These are phyloP conservation scores for Dunckerocampus dactyliophorus DNA, from an alignment of 2,113 vertebrate genomes.

Conservation along the genomic window DNA sequence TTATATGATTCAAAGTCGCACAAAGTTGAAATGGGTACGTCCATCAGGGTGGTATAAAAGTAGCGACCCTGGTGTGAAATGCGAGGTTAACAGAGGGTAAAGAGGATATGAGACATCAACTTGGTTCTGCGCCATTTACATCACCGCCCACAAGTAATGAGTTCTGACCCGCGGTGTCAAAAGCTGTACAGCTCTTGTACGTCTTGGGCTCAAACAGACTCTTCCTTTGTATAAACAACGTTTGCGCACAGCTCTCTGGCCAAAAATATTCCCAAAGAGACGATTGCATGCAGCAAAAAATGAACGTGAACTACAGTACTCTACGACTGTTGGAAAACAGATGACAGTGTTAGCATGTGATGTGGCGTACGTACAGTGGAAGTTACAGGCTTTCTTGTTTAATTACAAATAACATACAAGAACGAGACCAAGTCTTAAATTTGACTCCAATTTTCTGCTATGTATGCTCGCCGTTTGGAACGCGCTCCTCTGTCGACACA, in stretches of 20 bases:
- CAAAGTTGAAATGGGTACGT: constrained; percentile 31
- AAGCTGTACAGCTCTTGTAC: constrained; percentile 27
- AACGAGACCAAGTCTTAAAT: background rate
- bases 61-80: constrained; percentile 28
- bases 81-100: constrained; percentile 35
- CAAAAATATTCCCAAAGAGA: constrained; percentile 25
- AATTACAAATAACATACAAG: constrained; percentile 1
- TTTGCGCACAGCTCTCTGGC: constrained; percentile 9
- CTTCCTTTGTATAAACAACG: constrained; percentile 26
- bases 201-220: constrained; percentile 27
- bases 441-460: background rate
- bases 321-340: background rate
- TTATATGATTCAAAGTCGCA: constrained; percentile 32
- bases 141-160: constrained; percentile 40
- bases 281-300: constrained; percentile 8
- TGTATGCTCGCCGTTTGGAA: background rate
- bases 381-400: constrained; percentile 1
- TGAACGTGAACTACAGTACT: constrained; percentile 4
- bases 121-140: constrained; percentile 32
- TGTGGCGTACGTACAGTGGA: background rate
- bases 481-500: background rate
- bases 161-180: constrained; percentile 45
- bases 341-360: background rate
- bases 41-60: constrained; percentile 21
- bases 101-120: constrained; percentile 34